phyloP scores from a whole-genome alignment of 2,113 vertebrate genomes.

The Dolichotis patagonum region DNA sequence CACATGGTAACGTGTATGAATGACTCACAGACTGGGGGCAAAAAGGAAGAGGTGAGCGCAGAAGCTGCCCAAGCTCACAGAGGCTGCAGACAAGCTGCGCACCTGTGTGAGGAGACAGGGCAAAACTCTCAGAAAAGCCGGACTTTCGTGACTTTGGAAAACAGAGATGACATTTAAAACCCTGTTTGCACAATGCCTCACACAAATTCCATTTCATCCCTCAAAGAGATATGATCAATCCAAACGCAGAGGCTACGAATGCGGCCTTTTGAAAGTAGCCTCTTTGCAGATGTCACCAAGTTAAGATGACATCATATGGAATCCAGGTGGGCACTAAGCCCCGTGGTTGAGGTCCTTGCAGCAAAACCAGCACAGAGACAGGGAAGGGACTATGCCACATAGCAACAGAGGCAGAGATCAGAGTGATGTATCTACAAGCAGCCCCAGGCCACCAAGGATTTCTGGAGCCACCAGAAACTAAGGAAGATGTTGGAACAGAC shows the following conservation, averaged over 20 bases:
- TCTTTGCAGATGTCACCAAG: neutral
- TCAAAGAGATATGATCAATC: neutral
- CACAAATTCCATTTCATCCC: neutral
- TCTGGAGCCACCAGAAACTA: neutral
- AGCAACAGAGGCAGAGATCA: too few species aligned
- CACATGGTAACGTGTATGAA: fast-evolving
- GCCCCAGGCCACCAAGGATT: neutral
- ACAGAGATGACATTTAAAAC: neutral
- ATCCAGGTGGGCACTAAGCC: neutral
- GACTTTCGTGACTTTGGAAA: neutral
- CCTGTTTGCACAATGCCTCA: neutral
- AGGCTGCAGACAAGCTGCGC: too few species aligned
- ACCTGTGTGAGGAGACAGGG: too few species aligned
- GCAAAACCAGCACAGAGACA: neutral
- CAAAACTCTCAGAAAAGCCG: neutral
- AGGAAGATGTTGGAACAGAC: neutral
- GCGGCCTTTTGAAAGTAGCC: neutral
- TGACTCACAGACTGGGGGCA: fast-evolving
- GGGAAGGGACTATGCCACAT: too few species aligned
- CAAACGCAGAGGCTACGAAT: neutral
- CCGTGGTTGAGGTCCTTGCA: neutral
- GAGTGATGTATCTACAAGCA: fast-evolving
- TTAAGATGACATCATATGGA: neutral
- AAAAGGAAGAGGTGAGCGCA: fast-evolving
- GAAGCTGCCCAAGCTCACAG: neutral